Evolutionary conservation across 2,113 vertebrate species (phyloP), one percentile per base, ranked within the genome.

Genomic region (Neotoma lepida): DNA sequence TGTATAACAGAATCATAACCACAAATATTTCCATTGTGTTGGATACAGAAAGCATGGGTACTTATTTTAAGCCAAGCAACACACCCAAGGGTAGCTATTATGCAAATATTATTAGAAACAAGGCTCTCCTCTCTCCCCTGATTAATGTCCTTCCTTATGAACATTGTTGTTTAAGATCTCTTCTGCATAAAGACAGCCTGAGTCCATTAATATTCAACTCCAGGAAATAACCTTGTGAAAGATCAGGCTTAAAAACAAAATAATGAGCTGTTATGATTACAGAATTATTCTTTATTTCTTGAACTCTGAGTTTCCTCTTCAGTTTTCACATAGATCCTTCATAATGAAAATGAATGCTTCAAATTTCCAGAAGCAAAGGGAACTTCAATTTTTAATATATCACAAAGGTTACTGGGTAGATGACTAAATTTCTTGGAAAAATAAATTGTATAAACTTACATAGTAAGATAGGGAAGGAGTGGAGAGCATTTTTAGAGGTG

Each of bases 121-220:
- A 88, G 54, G 71, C 93, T 93, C 84, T 68, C 89, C 94, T 91
- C 97, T 92, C 44, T 93, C 66, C 88, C 68, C 46, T 96, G 93
- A 97, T 97, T 96, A 96, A 96, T 96, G 96, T 90, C 86, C 90
- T 97, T 95, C 56, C 71, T 77, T 89, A n/a, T 35, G 93, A 96
- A 76, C n/a, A 78, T 30, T n/a, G 66, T 41, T 95, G 93, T 93
- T 96, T 78, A 95, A 95, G 91, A 90, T 80, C 95, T 78, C 56
- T 54, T 95, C 76, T 88, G 85, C 89, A 93, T 88, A 95, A 96
- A 96, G 66, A 93, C 9, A 94, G 63, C 81, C 24, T 13, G 68
- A 70, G 63, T 86, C 93, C 90, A 94, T 97, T 95, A 97, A 92
- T 74, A 93, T 95, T 95, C 96, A 82, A 92, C 89, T 90, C 81